These are phyloP conservation scores for Anniella stebbinsi DNA, from an alignment of 2,797 vertebrate species.

Conservation along the genomic window DNA sequence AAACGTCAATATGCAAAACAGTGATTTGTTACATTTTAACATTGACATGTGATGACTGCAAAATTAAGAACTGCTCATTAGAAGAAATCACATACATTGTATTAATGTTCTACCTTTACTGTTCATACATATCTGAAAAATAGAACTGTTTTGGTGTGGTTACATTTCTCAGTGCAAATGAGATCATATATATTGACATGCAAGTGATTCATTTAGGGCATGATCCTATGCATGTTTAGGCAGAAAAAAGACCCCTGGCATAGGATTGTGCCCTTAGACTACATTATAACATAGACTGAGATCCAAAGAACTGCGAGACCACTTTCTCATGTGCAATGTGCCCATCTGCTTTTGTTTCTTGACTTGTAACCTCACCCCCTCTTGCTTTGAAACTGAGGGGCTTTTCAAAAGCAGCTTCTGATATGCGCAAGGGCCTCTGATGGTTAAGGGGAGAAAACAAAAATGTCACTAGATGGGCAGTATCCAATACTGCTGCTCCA, in stretches of 20 bases:
- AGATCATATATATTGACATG: slow-evolving; percentile 64
- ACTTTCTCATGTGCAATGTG: neutral
- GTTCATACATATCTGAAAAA: slow-evolving; percentile 57
- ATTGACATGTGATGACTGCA: slow-evolving; percentile 43
- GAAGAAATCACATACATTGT: slow-evolving; percentile 60
- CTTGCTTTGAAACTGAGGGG: neutral
- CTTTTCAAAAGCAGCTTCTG: neutral
- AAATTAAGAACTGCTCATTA: slow-evolving; percentile 37
- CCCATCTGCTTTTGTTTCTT: neutral
- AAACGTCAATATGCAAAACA: slow-evolving; percentile 59
- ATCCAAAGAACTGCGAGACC: neutral
- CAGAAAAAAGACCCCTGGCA: too few relatives aligned
- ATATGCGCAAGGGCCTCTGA: neutral
- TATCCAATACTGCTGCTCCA: too few relatives aligned
- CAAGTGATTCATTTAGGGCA: slow-evolving; percentile 44
- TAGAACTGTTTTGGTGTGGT: slow-evolving; percentile 62
- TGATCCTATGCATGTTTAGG: too few relatives aligned
- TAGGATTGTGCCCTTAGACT: neutral
- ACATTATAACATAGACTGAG: slow-evolving; percentile 20
- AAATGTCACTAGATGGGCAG: neutral
- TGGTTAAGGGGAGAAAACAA: neutral
- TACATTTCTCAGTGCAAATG: slow-evolving; percentile 67
- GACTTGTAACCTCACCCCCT: neutral
- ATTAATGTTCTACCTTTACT: slow-evolving; percentile 53
- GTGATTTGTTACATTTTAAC: slow-evolving; percentile 46